phyloP scores from a whole-genome alignment of 1,140 invertebrate species.

The Yoshiicerus persimilis region DNA sequence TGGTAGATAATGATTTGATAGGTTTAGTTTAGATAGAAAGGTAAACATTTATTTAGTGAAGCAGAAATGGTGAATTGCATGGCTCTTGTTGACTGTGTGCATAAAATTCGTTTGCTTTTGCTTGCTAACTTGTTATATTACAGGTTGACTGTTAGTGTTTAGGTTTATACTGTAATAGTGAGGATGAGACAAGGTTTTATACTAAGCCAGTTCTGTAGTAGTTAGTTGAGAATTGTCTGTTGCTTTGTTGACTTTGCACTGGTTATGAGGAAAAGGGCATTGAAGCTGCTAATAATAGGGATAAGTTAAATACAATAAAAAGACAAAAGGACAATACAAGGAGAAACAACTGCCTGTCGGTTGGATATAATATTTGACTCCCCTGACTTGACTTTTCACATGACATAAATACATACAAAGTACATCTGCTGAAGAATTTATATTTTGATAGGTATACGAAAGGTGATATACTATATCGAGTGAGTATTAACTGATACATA shows the following conservation, averaged over 20 bases:
- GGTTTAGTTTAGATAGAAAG: background rate
- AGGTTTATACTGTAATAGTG: too few species aligned
- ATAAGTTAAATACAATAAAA: background rate
- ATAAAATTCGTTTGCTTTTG: background rate
- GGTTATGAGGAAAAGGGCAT: background rate
- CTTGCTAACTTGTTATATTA: too few species aligned
- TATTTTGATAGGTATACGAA: too few species aligned
- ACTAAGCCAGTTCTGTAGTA: too few species aligned
- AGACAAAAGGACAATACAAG: background rate
- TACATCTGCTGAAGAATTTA: too few species aligned
- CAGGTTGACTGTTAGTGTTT: too few species aligned
- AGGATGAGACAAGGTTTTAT: too few species aligned
- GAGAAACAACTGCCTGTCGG: background rate
- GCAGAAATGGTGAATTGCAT: background rate
- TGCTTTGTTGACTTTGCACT: background rate
- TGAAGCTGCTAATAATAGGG: background rate
- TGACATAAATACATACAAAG: too few species aligned
- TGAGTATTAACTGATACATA: background rate
- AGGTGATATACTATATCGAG: background rate
- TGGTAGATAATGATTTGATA: background rate
- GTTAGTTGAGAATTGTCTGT: background rate
- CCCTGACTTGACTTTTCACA: background rate
- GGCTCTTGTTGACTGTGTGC: background rate
- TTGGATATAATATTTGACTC: background rate
- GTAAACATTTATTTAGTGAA: background rate